Evolutionary conservation across 2,113 vertebrate genomes (phyloP).

Genomic region (Spheniscus mendiculus): DNA sequence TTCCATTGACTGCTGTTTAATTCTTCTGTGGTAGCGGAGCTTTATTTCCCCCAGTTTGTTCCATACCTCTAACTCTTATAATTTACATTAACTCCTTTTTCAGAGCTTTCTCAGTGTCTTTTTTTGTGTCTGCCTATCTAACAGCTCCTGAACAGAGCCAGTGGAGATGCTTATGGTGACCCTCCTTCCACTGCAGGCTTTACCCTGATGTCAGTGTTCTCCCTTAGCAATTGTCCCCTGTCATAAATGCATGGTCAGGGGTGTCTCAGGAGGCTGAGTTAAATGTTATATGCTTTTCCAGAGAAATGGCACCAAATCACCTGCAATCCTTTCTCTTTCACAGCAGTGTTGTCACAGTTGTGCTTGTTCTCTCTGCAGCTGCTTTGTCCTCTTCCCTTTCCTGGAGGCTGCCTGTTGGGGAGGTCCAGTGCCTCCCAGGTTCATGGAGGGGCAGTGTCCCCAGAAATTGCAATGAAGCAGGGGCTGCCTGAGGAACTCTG

Average conservation of each 20-base stretch:
- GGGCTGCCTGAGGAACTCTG: not conserved
- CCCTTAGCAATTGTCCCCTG: not conserved
- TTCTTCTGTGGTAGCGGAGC: not conserved
- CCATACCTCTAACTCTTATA: not conserved
- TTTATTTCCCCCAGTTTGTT: not conserved
- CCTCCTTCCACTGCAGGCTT: not conserved
- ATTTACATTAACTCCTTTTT: not conserved
- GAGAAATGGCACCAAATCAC: not conserved
- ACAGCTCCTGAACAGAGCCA: not conserved
- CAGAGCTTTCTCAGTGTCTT: not conserved
- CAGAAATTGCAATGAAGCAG: not conserved
- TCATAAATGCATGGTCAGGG: not conserved
- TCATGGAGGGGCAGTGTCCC: accelerated
- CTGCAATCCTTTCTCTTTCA: not conserved
- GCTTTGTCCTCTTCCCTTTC: not conserved
- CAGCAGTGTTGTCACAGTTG: accelerated
- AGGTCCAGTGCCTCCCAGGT: not conserved
- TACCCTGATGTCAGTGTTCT: not conserved
- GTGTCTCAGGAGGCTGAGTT: not conserved
- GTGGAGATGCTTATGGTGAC: not conserved
- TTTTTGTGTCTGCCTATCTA: not conserved
- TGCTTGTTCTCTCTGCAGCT: not conserved
- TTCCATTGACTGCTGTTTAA: not conserved
- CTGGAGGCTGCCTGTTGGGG: not conserved
- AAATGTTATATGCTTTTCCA: not conserved